Evolutionary conservation across 1,140 invertebrate genomes (phyloP).

Genomic region (Gryon sp.): DNA sequence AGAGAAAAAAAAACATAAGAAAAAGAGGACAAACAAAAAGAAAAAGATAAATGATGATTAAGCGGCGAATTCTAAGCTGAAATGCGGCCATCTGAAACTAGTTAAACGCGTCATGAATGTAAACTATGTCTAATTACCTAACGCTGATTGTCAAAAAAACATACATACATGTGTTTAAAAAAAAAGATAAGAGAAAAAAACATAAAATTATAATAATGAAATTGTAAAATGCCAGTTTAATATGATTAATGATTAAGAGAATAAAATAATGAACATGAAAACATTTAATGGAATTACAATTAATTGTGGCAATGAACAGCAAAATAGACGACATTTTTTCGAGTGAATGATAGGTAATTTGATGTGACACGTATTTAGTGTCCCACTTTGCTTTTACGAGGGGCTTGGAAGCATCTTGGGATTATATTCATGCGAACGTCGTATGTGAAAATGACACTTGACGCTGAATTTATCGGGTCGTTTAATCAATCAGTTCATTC

Average conservation of each 20-base stretch:
- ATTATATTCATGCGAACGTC: conserved; percentile 63
- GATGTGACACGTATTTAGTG: conserved; percentile 60
- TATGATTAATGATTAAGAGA: too few species aligned
- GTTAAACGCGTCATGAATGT: conserved; percentile 58
- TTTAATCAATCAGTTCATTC: conserved; percentile 21
- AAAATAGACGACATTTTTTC: conserved; percentile 22
- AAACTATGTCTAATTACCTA: conserved; percentile 63
- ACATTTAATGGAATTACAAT: conserved; percentile 23
- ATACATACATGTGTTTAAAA: neutral
- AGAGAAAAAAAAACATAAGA: too few species aligned
- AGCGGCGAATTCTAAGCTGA: conserved; percentile 68
- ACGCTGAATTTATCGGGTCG: conserved; percentile 31
- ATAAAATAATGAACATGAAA: too few species aligned
- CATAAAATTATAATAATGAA: conserved; percentile 22
- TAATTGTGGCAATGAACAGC: neutral
- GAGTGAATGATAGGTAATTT: conserved; percentile 53
- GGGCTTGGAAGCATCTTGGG: conserved; percentile 63
- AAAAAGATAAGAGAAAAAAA: conserved; percentile 15
- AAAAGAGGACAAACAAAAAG: conserved; percentile 1
- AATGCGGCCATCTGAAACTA: conserved; percentile 74
- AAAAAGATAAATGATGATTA: conserved; percentile 17
- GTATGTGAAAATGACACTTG: conserved; percentile 40
- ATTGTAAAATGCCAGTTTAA: too few species aligned
- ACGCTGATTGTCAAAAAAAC: conserved; percentile 11
- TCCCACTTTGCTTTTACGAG: conserved; percentile 64